Evolutionary conservation across 2,113 vertebrate species (phyloP).

Genomic region (Calidris pugnax): DNA sequence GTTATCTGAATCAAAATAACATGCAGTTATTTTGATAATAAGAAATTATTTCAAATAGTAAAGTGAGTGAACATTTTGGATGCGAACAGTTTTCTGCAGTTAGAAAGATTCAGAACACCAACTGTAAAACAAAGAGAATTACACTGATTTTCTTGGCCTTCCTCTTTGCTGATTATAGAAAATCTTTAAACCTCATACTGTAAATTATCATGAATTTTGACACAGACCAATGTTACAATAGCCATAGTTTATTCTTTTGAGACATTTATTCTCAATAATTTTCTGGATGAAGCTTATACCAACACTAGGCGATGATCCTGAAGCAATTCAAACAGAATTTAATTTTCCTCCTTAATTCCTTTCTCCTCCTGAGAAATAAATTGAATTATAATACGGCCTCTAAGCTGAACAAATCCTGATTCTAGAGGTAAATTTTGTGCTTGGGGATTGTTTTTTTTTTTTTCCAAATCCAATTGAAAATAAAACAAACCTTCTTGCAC

Average conservation of each 20-base stretch:
- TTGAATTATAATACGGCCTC: background rate
- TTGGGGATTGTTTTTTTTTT: background rate
- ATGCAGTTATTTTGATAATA: background rate
- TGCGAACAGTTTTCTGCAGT: background rate
- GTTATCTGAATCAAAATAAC: background rate
- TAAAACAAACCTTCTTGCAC: accelerated
- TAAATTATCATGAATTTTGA: background rate
- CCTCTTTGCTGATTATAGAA: background rate
- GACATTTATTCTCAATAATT: background rate
- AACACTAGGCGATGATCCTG: background rate
- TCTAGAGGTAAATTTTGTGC: background rate
- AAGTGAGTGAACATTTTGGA: background rate
- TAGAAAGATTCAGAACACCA: background rate
- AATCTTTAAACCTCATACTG: background rate
- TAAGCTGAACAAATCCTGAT: background rate
- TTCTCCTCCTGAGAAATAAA: background rate
- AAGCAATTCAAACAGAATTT: background rate
- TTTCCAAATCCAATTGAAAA: background rate
- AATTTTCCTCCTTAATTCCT: background rate
- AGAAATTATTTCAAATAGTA: background rate
- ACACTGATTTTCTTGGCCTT: background rate
- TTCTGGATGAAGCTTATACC: background rate
- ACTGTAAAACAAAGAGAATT: background rate
- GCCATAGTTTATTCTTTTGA: background rate
- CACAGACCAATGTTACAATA: background rate